Evolutionary conservation across 2,888 invertebrate species (phyloP), one percentile per base, ranked within the genome.

Genomic region (Formica aserva): DNA sequence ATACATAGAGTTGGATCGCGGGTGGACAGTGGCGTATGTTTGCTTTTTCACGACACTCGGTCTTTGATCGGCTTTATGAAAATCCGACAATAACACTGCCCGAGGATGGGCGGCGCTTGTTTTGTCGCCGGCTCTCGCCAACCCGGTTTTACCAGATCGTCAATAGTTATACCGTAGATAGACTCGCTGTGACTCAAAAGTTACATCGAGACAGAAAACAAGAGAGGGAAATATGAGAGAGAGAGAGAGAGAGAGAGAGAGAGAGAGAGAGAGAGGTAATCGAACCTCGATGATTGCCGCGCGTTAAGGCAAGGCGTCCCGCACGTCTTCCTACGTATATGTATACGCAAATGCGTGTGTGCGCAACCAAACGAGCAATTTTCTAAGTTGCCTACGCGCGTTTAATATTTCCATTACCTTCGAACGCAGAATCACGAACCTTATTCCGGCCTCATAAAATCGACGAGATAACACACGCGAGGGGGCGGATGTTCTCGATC

Each of bases 31-130:
- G 62, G 82, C 82, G 84, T 84, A 69, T 75, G 84, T 82, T 84
- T 67, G 69, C 85, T 85, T 85, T 87, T 81, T 83, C 38, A 62
- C 66, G 55, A 77, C 63, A 72, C 62, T 45, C 66, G 67, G 80
- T 81, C 83, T 91, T 90, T 89, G 91, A 86, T 87, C 88, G 86
- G 86, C 85, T 92, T 91, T 91, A 92, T 91, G 92, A 92, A 91
- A 92, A 91, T 89, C 89, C 92, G 88, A 91, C 92, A 91, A 92
- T 91, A 91, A 91, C 89, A 66, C 32, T 84, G 86, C 67, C 66
- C 62, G 69, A 65, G 29, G 48, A 13, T 62, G 60, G 32, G 52
- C 38, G 72, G 82, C 82, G 83, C 26, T 88, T 83, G 78, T 86
- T 84, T 90, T 85, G 89, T 88, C 86, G 38, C 11, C 26, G 45